phyloP scores from a whole-genome alignment of 2,888 invertebrate genomes.

The Liodrosophila aerea region DNA sequence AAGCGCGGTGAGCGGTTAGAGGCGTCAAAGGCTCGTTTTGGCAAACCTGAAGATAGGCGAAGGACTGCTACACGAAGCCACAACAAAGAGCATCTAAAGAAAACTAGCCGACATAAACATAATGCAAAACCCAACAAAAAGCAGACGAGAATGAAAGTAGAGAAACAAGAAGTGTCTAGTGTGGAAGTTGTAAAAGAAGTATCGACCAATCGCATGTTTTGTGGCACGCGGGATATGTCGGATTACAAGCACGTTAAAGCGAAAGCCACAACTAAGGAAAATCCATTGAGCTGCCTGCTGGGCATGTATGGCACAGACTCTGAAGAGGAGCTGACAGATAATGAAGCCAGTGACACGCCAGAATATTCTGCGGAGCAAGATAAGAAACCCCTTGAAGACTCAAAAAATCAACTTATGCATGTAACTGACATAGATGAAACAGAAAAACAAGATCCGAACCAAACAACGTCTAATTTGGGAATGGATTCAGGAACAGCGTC shows the following conservation, averaged over 20 bases:
- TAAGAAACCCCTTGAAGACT: not conserved
- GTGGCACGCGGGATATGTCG: slow-evolving; percentile 66
- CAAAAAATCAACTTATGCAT: not conserved
- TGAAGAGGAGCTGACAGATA: slow-evolving; percentile 42
- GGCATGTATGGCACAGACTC: slow-evolving; percentile 81
- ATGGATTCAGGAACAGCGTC: no score
- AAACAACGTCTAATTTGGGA: not conserved
- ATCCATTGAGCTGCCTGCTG: slow-evolving; percentile 70
- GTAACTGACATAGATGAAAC: not conserved
- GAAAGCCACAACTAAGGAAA: slow-evolving; percentile 31
- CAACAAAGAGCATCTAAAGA: slow-evolving; percentile 15
- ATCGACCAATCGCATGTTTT: slow-evolving; percentile 53
- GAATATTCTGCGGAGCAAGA: not conserved
- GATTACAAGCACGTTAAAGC: slow-evolving; percentile 63
- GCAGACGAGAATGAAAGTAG: no score
- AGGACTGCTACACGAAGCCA: slow-evolving; percentile 30
- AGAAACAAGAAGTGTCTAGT: not conserved
- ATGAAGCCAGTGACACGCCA: slow-evolving; percentile 3
- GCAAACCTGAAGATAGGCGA: slow-evolving; percentile 81
- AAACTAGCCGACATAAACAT: slow-evolving; percentile 7
- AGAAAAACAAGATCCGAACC: not conserved
- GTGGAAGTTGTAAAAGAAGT: not conserved
- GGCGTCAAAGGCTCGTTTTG: slow-evolving; percentile 81
- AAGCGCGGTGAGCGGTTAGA: slow-evolving; percentile 90
- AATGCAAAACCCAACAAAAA: slow-evolving; percentile 2